These are phyloP conservation scores for Oopsacas minuta DNA, from an alignment of 37 sponge, comb jelly and placozoan species.

Conservation along the genomic window DNA sequence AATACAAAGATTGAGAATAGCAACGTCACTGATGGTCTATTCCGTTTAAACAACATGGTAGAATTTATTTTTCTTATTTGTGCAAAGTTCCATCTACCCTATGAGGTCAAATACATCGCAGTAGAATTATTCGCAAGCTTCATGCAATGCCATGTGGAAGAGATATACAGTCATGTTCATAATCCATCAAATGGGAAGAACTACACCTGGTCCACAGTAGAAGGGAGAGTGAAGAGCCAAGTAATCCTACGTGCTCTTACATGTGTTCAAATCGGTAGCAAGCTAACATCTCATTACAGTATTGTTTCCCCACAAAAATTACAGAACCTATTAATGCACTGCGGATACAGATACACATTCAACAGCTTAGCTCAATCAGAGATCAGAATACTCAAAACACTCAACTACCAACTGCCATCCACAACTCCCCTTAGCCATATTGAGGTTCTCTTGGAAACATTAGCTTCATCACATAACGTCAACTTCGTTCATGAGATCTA, in stretches of 20 bases:
- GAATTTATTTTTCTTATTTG: slow-evolving; percentile 46
- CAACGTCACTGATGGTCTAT: neutral
- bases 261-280: slow-evolving; percentile 74
- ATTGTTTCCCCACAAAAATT: slow-evolving; percentile 33
- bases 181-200: slow-evolving; percentile 27
- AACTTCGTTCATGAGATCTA: neutral
- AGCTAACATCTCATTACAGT: slow-evolving; percentile 61
- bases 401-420: slow-evolving; percentile 38
- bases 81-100: slow-evolving; percentile 32
- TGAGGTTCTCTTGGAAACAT: slow-evolving; percentile 50
- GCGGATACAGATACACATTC: slow-evolving; percentile 61
- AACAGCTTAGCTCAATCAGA: slow-evolving; percentile 69
- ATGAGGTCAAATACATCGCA: slow-evolving; percentile 48
- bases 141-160: slow-evolving; percentile 47
- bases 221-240: slow-evolving; percentile 57
- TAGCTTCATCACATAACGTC: slow-evolving; percentile 17
- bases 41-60: slow-evolving; percentile 18
- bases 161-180: slow-evolving; percentile 49
- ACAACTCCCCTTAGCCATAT: slow-evolving; percentile 42
- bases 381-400: slow-evolving; percentile 58
- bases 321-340: slow-evolving; percentile 27
- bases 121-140: slow-evolving; percentile 59
- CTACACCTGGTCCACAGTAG: slow-evolving; percentile 47
- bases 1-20: neutral
- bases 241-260: slow-evolving; percentile 52